Base-by-base conservation (phyloP, 2,888 invertebrate genomes). In the Loripinus fragilis region DNA sequence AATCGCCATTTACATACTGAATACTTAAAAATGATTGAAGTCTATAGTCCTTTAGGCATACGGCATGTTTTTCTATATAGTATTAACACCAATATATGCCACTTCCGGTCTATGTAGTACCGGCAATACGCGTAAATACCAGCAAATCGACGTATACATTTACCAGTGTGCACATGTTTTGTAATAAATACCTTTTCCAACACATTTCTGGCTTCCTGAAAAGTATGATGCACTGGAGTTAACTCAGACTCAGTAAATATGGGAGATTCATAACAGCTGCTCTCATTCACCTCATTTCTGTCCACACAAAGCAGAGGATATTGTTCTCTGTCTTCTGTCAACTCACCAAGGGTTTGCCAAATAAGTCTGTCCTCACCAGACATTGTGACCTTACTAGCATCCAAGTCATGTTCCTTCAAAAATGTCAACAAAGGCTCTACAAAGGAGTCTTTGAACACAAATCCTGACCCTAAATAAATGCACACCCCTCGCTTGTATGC, bases 181-280 rank as follows among this genome's bases (percentile, higher is more conserved):
- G 5, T 38, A 5, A 8, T 38, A 38, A 5, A 38, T 78, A 86
- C 88, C 85, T 77, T 76, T 20, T 82, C 60, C 17, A 88, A 74
- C 30, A 86, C 65, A 25, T 60, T 15, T 17, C 76, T 69, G 12
- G 85, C 72, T 38, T 74, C 75, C 35, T 70, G 55, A 64, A 74
- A 83, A 50, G 69, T 60, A 50, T 87, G 85, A 71, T 78, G 86
- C n/a, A 87, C 88, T 10, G 88, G 86, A 69, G 85, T 83, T 28
- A 79, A 65, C 8, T 70, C 55, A 55, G 73, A 60, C 28, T 65
- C 25, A 5, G 75, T 41, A 72, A 81, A 83, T 28, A 86, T 78
- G 20, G 85, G 80, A 33, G 85, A 84, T 17, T 50, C 71, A 33
- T 25, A 52, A 38, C 38, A 38, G 38, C 38, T 38, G 8, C 20